Base-by-base conservation (phyloP, 1,140 invertebrate species). In the Danaus plexippus region DNA sequence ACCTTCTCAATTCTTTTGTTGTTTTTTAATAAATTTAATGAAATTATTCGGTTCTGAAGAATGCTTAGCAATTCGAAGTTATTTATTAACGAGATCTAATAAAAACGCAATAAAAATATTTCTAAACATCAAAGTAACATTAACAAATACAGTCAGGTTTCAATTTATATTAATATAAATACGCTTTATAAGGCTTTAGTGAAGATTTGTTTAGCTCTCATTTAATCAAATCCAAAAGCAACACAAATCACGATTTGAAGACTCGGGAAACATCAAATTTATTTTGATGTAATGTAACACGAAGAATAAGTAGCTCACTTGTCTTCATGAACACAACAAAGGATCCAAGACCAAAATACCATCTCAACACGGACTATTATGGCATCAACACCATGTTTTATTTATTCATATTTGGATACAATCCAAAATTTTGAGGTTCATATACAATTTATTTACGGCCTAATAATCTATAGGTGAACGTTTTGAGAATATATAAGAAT, bases 381-480 rank as follows among this genome's bases (percentile, higher is more conserved):
- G 11, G 54, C 22, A 32, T 45, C n/a, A 43, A 47, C 54, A 61
- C 46, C 13, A 46, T 43, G 44, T 56, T 55, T 61, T 61, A 56
- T 61, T 61, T 61, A 53, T 61, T 61, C 54, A 51, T 54, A 56
- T 56, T 61, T 61, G 59, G 59, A 61, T 42, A 56, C 52, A 41
- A 43, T 61, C 59, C 59, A 61, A 61, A 61, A 54, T 61, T 61
- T 56, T 50, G 47, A 43, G 57, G 57, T 54, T 59, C 43, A 45
- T 52, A 45, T 53, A 50, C 49, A 50, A 61, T 61, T 61, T 61
- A 61, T 56, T 55, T 55, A 49, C 53, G 43, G 53, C 48, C 52
- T 50, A 59, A 54, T 59, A 50, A 54, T 50, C 54, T 54, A 50
- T 59, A 54, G 15, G 47, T 32, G 13, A 52, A 47, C 50, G 54